Percentiles rank a stretch among this genome's conserved stretches.
These are phyloP conservation scores for Volucella zonaria DNA, from an alignment of 2,888 invertebrate species.

Conservation along the genomic window DNA sequence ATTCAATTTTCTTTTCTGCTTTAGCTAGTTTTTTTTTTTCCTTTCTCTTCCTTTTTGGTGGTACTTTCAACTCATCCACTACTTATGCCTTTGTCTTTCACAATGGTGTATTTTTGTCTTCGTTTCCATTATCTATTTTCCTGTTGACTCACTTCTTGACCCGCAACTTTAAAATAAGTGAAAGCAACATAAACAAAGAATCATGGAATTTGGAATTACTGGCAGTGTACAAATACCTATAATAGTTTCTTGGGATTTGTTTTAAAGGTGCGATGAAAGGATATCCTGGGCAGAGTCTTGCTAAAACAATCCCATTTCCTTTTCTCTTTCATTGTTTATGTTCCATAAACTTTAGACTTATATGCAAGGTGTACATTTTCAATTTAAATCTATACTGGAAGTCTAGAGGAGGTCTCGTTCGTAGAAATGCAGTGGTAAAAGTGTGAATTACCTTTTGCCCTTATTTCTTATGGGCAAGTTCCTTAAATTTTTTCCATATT, in stretches of 20 bases:
- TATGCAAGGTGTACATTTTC: too few relatives aligned
- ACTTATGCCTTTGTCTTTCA: background rate
- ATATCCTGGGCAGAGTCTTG: too few relatives aligned
- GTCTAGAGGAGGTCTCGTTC: too few relatives aligned
- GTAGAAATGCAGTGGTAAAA: too few relatives aligned
- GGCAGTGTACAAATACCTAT: conserved; percentile 47
- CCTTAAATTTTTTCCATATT: too few relatives aligned
- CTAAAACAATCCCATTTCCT: too few relatives aligned
- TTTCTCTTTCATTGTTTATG: too few relatives aligned
- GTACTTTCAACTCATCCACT: background rate
- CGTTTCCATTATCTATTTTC: conserved; percentile 60
- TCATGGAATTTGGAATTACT: conserved; percentile 9
- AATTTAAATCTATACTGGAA: too few relatives aligned
- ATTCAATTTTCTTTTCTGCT: conserved; percentile 43
- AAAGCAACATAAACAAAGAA: conserved; percentile 46
- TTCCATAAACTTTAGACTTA: too few relatives aligned
- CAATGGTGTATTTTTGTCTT: conserved; percentile 22
- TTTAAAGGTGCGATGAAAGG: conserved; percentile 21
- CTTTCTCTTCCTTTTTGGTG: background rate
- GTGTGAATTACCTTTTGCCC: too few relatives aligned
- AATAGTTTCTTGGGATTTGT: conserved; percentile 47
- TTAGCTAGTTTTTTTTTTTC: conserved; percentile 1
- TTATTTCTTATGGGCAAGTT: too few relatives aligned
- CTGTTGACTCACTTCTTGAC: conserved; percentile 59
- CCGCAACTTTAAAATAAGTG: conserved; percentile 54